Percentiles rank a stretch among this genome's conserved stretches.
phyloP scores from a whole-genome alignment of 2,797 vertebrate genomes.

The Molossus alvarezi region DNA sequence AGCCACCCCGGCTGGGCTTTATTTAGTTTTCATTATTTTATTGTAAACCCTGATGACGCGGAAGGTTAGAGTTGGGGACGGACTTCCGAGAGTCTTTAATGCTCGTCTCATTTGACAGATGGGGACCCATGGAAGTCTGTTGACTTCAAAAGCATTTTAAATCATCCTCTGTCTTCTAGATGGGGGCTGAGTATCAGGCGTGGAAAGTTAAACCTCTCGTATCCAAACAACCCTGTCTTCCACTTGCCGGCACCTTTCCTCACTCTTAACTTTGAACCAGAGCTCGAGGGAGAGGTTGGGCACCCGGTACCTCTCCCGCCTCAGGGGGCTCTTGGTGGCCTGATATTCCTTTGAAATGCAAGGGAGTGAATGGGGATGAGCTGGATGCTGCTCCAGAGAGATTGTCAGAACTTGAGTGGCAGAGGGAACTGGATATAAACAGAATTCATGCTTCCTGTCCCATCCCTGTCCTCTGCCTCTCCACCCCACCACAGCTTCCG shows the following conservation, averaged over 20 bases:
- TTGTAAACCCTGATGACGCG: conserved; percentile 51
- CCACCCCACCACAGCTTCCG: neutral
- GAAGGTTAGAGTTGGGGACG: conserved; percentile 69
- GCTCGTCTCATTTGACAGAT: neutral
- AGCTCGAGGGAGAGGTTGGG: neutral
- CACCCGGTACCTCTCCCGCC: neutral
- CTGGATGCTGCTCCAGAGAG: neutral
- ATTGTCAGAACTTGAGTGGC: neutral
- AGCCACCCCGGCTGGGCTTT: too few species aligned
- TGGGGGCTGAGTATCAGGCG: neutral
- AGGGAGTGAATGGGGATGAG: neutral
- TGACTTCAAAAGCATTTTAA: neutral
- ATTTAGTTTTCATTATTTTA: neutral
- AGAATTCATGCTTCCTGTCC: fast-evolving
- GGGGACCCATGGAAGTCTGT: neutral
- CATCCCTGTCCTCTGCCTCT: neutral
- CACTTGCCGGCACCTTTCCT: neutral
- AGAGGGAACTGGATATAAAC: neutral
- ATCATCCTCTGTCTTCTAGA: neutral
- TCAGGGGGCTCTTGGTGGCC: neutral
- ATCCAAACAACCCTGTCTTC: neutral
- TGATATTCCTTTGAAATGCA: neutral
- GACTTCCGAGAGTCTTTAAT: conserved; percentile 43
- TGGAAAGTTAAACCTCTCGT: neutral
- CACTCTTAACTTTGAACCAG: neutral